Evolutionary conservation across 37 sponge, comb jelly and placozoan species (phyloP).

Genomic region (Theonella swinhoei): DNA sequence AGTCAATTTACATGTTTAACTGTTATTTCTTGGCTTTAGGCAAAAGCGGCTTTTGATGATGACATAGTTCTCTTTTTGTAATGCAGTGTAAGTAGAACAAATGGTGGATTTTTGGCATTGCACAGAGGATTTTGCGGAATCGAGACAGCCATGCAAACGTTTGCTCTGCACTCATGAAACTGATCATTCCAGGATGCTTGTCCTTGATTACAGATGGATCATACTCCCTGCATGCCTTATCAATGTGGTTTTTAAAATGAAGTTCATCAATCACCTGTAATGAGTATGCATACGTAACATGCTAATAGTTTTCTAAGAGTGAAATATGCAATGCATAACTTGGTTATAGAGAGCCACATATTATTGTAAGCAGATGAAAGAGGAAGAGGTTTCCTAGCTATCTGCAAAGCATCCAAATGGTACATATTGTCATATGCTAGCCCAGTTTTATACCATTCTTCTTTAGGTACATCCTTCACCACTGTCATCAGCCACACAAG

Average conservation of each 20-base stretch:
- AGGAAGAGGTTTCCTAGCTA: conserved; percentile 20
- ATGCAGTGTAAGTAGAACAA: conserved; percentile 47
- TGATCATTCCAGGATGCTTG: background rate
- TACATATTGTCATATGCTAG: conserved; percentile 66
- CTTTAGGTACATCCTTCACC: background rate
- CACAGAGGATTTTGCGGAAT: conserved; percentile 33
- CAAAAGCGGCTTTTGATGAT: no score
- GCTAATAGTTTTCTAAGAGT: no score
- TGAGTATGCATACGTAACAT: no score
- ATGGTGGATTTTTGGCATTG: conserved; percentile 45
- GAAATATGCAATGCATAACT: background rate
- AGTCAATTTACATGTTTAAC: no score
- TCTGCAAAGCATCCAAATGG: conserved; percentile 22
- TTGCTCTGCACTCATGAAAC: conserved; percentile 40
- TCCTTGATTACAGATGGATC: conserved; percentile 10
- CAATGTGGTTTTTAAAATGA: conserved; percentile 40
- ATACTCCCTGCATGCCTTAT: background rate
- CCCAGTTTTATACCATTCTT: conserved; percentile 12
- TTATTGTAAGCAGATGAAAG: conserved; percentile 1
- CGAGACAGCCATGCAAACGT: conserved; percentile 58
- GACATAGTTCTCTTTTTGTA: no score
- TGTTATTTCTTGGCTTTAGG: no score
- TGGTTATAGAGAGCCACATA: conserved; percentile 18
- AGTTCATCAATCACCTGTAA: conserved; percentile 23
- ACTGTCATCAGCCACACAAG: conserved; percentile 26